These are phyloP conservation scores for Agriopis marginaria DNA, from an alignment of 2,888 invertebrate genomes.

Conservation along the genomic window DNA sequence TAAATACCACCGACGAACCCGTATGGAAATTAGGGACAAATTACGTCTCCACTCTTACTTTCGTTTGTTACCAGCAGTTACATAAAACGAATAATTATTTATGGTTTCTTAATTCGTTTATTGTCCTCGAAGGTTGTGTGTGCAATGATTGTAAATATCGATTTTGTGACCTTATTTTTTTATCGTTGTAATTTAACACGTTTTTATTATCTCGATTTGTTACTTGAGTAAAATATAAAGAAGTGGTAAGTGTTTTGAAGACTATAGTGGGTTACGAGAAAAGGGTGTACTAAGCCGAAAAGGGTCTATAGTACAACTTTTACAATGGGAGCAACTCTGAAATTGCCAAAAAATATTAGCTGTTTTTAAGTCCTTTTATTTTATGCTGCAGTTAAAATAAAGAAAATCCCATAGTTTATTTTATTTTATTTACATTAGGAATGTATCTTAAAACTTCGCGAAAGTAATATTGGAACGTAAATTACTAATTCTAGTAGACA, in stretches of 20 bases:
- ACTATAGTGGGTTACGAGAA: not conserved
- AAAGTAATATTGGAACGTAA: not conserved
- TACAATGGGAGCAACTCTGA: no score
- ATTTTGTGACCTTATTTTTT: slow-evolving; percentile 48
- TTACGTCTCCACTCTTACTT: slow-evolving; percentile 81
- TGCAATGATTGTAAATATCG: slow-evolving; percentile 60
- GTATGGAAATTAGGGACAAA: slow-evolving; percentile 84
- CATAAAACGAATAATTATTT: slow-evolving; percentile 72
- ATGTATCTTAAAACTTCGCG: no score
- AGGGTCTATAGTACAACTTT: no score
- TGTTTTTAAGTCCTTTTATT: not conserved
- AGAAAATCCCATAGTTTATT: no score
- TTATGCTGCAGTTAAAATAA: not conserved
- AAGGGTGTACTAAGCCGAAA: no score
- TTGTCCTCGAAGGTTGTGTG: slow-evolving; percentile 61
- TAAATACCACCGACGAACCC: slow-evolving; percentile 74
- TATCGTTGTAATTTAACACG: slow-evolving; percentile 21
- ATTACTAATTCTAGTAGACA: not conserved
- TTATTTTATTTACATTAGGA: no score
- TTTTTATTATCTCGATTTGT: slow-evolving; percentile 22
- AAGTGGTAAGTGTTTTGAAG: not conserved
- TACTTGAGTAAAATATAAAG: slow-evolving; percentile 5
- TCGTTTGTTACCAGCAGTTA: slow-evolving; percentile 75
- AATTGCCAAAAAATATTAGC: no score
- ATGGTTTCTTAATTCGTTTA: slow-evolving; percentile 75